Evolutionary conservation across 2,113 vertebrate genomes (phyloP).

Genomic region (Grus americana): DNA sequence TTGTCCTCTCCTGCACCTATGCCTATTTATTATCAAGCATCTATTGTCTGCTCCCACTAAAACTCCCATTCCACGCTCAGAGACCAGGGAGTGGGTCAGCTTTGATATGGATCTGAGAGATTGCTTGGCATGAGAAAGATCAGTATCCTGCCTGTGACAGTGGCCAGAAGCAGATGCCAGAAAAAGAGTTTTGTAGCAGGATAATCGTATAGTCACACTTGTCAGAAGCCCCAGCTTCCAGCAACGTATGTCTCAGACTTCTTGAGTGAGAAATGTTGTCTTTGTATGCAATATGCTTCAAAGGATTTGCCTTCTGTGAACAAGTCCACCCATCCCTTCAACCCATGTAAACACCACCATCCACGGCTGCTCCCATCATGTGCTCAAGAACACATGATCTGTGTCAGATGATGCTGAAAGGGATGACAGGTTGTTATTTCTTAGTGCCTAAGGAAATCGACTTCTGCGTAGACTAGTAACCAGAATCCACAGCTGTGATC

Average conservation of each 20-base stretch:
- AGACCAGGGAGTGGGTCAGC: background rate
- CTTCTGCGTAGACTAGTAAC: background rate
- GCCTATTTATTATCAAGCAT: background rate
- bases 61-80: background rate
- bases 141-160: background rate
- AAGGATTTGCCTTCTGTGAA: conserved; percentile 47
- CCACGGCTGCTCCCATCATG: conserved; percentile 18
- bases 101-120: background rate
- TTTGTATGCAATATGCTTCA: conserved; percentile 31
- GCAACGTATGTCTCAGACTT: background rate
- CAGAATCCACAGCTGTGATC: background rate
- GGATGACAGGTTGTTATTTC: conserved; percentile 35
- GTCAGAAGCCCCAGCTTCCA: conserved; percentile 21
- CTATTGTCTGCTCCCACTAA: background rate
- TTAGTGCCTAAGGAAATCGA: background rate
- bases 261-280: conserved; percentile 3
- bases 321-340: conserved; percentile 18
- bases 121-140: background rate
- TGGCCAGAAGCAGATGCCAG: background rate
- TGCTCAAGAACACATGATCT: conserved; percentile 36
- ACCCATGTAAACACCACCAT: background rate
- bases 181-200: background rate
- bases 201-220: background rate
- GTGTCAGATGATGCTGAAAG: conserved; percentile 49
- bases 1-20: background rate